Evolutionary conservation across 2,797 vertebrate genomes (phyloP).

Genomic region (Pseudochromis fuscus): DNA sequence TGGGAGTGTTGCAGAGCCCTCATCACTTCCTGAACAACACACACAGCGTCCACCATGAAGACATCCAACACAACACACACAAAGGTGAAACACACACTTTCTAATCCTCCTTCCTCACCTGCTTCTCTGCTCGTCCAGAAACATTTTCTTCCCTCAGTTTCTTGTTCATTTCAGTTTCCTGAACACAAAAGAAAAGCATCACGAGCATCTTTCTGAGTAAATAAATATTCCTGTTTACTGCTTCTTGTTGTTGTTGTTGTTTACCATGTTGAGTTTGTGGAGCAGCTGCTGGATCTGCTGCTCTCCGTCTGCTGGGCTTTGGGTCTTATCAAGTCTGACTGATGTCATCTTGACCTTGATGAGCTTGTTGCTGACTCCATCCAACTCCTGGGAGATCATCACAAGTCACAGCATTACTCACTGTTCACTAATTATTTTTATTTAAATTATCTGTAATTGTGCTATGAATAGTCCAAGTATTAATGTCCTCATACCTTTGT

Average conservation of each 20-base stretch:
- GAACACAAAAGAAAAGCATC: constrained; percentile 12
- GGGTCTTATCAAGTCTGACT: constrained; percentile 81
- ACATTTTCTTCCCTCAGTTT: constrained; percentile 86
- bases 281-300: constrained; percentile 89
- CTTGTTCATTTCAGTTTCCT: constrained; percentile 90
- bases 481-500: constrained; percentile 84
- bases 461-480: too few species aligned
- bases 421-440: neutral
- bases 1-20: constrained; percentile 87
- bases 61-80: neutral
- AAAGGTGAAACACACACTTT: too few species aligned
- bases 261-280: constrained; percentile 87
- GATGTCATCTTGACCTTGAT: constrained; percentile 88
- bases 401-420: neutral
- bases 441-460: neutral
- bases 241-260: neutral
- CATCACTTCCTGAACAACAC: constrained; percentile 87
- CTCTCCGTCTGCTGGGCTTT: constrained; percentile 81
- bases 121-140: constrained; percentile 86
- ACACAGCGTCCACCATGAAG: neutral
- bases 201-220: neutral
- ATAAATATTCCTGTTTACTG: too few species aligned
- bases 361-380: constrained; percentile 87
- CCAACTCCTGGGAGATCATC: constrained; percentile 85
- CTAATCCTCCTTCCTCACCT: constrained; percentile 76